Evolutionary conservation across 2,113 vertebrate species (phyloP).

Genomic region (Tretioscincus oriximinensis): DNA sequence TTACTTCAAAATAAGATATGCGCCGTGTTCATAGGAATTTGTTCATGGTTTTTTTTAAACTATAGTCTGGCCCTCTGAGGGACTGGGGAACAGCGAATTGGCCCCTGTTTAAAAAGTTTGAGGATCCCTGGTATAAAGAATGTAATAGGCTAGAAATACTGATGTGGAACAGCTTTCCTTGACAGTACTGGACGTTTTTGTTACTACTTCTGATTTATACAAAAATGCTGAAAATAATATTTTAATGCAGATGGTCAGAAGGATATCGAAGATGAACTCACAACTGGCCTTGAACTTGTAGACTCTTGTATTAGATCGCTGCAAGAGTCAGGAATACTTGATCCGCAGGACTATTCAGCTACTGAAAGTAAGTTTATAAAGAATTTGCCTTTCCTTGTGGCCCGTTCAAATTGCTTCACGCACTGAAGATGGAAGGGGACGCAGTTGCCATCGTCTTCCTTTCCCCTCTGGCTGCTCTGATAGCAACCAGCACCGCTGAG

Average conservation of each 20-base stretch:
- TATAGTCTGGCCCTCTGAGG: too few species aligned
- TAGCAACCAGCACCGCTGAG: neutral
- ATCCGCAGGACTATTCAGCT: conserved; percentile 89
- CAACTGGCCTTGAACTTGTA: conserved; percentile 94
- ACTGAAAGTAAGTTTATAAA: conserved; percentile 84
- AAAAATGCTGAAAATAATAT: conserved; percentile 26
- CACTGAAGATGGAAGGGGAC: neutral
- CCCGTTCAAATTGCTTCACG: neutral
- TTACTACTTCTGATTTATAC: neutral
- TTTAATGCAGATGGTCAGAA: conserved; percentile 88
- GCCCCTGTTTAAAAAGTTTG: too few species aligned
- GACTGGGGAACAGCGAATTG: too few species aligned
- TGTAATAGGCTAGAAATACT: neutral
- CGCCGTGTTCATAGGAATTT: too few species aligned
- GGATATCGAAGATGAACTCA: conserved; percentile 97
- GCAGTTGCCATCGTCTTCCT: neutral
- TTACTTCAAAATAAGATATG: too few species aligned
- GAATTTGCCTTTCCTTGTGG: conserved; percentile 11
- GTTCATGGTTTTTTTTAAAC: too few species aligned
- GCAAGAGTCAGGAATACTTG: conserved; percentile 96
- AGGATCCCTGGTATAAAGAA: too few species aligned
- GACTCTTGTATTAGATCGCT: conserved; percentile 97
- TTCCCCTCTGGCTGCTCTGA: conserved; percentile 11
- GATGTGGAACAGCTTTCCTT: neutral
- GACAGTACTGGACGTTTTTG: neutral